Conservation (phyloP, 2,113 vertebrate species). For the Oxyruncus cristatus region DNA sequence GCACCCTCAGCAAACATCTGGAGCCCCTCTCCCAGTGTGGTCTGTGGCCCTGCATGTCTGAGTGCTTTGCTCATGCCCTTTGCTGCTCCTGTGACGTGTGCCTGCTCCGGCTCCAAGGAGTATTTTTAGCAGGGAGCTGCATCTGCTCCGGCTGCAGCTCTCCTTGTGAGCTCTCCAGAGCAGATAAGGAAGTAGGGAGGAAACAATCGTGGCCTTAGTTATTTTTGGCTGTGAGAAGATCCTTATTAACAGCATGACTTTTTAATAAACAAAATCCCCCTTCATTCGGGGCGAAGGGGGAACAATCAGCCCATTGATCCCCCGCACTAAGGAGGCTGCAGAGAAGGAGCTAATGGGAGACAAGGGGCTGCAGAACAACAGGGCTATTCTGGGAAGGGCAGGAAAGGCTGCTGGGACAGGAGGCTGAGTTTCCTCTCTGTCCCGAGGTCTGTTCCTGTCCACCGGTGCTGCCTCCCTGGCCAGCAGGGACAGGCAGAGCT, state of each 20-base stretch:
- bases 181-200: slow-evolving; percentile 42
- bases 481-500: not conserved
- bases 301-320: slow-evolving; percentile 39
- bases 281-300: not conserved
- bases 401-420: not conserved
- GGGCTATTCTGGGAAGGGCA: slow-evolving; percentile 28
- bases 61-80: not conserved
- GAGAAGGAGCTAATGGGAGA: not conserved
- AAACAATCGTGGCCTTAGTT: slow-evolving; percentile 9
- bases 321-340: not conserved
- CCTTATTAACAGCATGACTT: slow-evolving; percentile 33
- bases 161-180: not conserved
- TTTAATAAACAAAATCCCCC: slow-evolving; percentile 42
- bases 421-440: not conserved
- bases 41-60: not conserved
- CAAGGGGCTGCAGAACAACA: not conserved
- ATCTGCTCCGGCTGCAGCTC: not conserved
- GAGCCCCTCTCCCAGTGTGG: not conserved
- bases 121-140: slow-evolving; percentile 26
- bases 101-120: not conserved
- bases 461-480: accelerated
- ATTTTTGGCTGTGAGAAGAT: not conserved
- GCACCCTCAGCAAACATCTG: not conserved
- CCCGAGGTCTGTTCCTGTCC: not conserved
- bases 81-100: not conserved